These are phyloP conservation scores for Ctenochaetus hawaiiensis DNA, from an alignment of 2,797 vertebrate species.

Conservation along the genomic window DNA sequence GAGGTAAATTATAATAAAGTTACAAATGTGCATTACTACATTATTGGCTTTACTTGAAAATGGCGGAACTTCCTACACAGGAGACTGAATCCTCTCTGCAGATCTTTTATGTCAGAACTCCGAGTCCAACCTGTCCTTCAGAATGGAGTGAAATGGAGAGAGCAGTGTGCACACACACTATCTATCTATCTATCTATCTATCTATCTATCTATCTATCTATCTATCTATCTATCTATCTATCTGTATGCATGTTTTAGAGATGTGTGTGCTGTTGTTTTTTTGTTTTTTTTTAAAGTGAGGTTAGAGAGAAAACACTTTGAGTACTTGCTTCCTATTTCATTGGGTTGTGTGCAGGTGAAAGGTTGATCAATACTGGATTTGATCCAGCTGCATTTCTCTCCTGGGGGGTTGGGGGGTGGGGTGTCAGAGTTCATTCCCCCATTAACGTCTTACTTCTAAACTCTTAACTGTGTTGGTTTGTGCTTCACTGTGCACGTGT, in stretches of 20 bases:
- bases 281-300: background rate
- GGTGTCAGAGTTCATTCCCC: constrained; percentile 26
- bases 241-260: no score
- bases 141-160: constrained; percentile 14
- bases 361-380: constrained; percentile 64
- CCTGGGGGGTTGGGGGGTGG: background rate
- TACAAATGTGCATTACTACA: no score
- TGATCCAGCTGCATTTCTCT: constrained; percentile 38
- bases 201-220: no score
- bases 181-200: no score
- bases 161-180: background rate
- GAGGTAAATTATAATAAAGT: no score
- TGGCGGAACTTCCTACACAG: background rate
- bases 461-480: constrained; percentile 14
- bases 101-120: background rate
- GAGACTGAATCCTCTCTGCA: constrained; percentile 1
- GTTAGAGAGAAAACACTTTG: constrained; percentile 3
- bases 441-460: constrained; percentile 41
- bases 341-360: constrained; percentile 46
- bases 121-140: constrained; percentile 28
- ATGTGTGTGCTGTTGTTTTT: background rate
- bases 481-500: background rate
- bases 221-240: no score
- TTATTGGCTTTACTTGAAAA: background rate
- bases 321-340: constrained; percentile 19